Percentiles rank a stretch among this genome's conserved stretches.
Conservation (phyloP, 2,113 vertebrate genomes). For the Leucopsar rothschildi region DNA sequence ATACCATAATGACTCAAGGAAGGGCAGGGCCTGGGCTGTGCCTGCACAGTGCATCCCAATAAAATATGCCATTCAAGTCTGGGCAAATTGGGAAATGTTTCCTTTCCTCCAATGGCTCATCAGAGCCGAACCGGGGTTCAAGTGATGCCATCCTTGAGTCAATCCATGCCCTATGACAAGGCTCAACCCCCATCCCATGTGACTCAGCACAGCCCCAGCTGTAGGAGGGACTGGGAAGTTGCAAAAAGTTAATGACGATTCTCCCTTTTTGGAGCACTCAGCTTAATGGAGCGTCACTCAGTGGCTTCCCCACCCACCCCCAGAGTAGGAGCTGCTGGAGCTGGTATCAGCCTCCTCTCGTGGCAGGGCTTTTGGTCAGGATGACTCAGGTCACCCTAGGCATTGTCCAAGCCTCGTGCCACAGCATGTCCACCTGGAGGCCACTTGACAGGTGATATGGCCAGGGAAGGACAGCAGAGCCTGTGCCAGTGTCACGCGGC, state of each 20-base stretch:
- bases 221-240: not conserved
- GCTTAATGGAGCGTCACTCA: constrained; percentile 1
- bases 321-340: not conserved
- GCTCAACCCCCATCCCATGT: not conserved
- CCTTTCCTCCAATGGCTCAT: not conserved
- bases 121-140: rapidly evolving
- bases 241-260: not conserved
- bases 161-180: not conserved
- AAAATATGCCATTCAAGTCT: not conserved
- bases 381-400: not conserved
- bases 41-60: not conserved
- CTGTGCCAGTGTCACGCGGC: rapidly evolving
- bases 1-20: not conserved
- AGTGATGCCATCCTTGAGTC: constrained; percentile 9
- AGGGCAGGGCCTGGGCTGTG: not conserved
- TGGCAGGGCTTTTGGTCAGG: not conserved
- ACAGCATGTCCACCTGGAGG: not conserved
- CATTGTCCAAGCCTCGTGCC: not conserved
- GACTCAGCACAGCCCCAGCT: constrained; percentile 8
- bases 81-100: not conserved
- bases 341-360: not conserved
- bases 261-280: not conserved
- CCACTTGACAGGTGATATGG: rapidly evolving
- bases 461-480: rapidly evolving
- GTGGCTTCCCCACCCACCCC: constrained; percentile 13